phyloP scores from a whole-genome alignment of 2,797 vertebrate genomes.

The Sebastes paucispinis region DNA sequence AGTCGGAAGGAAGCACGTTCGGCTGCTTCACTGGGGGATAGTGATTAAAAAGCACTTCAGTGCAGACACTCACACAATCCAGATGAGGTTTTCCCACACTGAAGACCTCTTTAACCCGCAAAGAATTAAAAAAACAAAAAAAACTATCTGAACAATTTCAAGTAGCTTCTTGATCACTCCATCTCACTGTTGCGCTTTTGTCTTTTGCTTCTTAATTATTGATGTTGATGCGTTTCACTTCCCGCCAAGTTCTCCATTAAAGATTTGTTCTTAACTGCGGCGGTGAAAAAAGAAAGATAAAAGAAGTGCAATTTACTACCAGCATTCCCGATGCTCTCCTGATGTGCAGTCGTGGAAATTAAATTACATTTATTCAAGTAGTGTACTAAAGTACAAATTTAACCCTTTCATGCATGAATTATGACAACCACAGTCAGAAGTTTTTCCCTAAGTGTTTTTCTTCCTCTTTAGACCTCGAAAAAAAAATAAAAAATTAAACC shows the following conservation, averaged over 20 bases:
- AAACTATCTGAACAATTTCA: constrained; percentile 47
- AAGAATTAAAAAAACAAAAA: constrained; percentile 32
- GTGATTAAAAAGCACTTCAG: constrained; percentile 73
- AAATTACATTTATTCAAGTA: not conserved
- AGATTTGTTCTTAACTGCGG: constrained; percentile 62
- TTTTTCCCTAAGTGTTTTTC: too few species aligned
- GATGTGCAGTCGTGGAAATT: constrained; percentile 9
- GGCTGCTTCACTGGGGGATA: constrained; percentile 55
- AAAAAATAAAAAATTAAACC: too few species aligned
- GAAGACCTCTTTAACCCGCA: constrained; percentile 58
- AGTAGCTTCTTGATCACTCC: constrained; percentile 56
- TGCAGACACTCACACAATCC: constrained; percentile 48
- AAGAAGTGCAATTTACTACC: constrained; percentile 56
- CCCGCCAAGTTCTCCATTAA: constrained; percentile 67
- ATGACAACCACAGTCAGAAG: not conserved
- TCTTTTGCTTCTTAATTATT: constrained; percentile 76
- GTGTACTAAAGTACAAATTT: not conserved
- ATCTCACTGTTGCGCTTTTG: constrained; percentile 60
- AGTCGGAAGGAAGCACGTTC: constrained; percentile 61
- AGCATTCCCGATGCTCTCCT: constrained; percentile 32
- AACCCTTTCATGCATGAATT: too few species aligned
- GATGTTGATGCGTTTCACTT: constrained; percentile 65
- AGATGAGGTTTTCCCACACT: constrained; percentile 61
- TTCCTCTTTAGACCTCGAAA: too few species aligned
- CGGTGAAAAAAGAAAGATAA: constrained; percentile 54